Evolutionary conservation across 2,113 vertebrate species (phyloP).

Genomic region (Cololabis saira): DNA sequence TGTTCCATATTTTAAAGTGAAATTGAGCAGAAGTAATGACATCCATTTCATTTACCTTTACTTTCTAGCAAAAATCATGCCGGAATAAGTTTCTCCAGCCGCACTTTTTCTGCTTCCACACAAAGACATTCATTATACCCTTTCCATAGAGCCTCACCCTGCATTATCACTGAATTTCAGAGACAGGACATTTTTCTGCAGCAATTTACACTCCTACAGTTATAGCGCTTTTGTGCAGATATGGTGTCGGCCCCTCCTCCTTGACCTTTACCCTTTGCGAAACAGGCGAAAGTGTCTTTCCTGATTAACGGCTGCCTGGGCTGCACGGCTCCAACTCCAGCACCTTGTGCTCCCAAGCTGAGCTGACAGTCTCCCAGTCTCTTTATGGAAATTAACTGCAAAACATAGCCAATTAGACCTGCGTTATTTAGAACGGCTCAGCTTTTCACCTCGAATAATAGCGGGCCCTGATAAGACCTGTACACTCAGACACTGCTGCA

Average conservation of each 20-base stretch:
- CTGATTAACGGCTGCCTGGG: conserved; percentile 81
- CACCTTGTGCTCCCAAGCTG: conserved; percentile 69
- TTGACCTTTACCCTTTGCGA: conserved; percentile 78
- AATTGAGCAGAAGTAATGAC: neutral
- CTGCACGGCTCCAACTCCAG: conserved; percentile 57
- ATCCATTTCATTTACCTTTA: conserved; percentile 7
- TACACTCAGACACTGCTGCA: conserved; percentile 59
- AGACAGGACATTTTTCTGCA: conserved; percentile 68
- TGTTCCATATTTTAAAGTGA: neutral
- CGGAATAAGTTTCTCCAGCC: conserved; percentile 33
- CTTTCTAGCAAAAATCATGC: conserved; percentile 2
- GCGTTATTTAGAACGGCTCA: conserved; percentile 81
- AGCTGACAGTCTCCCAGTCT: conserved; percentile 78
- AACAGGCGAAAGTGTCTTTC: conserved; percentile 76
- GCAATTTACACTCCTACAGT: conserved; percentile 83
- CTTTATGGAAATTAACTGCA: conserved; percentile 85
- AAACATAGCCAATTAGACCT: conserved; percentile 84
- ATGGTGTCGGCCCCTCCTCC: conserved; percentile 80
- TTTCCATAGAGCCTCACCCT: conserved; percentile 29
- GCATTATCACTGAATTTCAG: conserved; percentile 65
- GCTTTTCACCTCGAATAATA: conserved; percentile 77
- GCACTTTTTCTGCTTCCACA: conserved; percentile 58
- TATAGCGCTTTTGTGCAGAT: conserved; percentile 73
- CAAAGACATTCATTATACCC: conserved; percentile 61
- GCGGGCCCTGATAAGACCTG: conserved; percentile 63